Evolutionary conservation across 2,113 vertebrate genomes (phyloP).

Genomic region (Hystrix brachyura): DNA sequence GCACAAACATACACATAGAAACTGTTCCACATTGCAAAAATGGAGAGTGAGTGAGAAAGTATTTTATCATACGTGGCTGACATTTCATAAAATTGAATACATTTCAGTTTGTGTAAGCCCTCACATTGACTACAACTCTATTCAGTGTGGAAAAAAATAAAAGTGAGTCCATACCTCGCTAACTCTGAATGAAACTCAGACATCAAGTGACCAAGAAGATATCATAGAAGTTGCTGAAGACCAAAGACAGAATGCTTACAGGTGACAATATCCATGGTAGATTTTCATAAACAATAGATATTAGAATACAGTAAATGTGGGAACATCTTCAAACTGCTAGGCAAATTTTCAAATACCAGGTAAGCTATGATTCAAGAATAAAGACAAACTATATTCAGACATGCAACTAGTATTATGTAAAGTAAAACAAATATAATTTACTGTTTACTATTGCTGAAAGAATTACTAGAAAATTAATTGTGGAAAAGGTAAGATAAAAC

Average conservation of each 20-base stretch:
- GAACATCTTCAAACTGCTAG: background rate
- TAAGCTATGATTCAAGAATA: background rate
- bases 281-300: background rate
- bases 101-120: background rate
- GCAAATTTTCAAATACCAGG: background rate
- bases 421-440: background rate
- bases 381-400: background rate
- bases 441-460: background rate
- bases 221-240: background rate
- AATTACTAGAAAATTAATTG: background rate
- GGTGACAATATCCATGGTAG: background rate
- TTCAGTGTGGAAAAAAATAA: background rate
- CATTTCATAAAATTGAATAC: background rate
- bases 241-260: background rate
- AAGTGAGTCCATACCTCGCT: background rate
- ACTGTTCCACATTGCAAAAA: background rate
- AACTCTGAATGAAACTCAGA: background rate
- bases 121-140: background rate
- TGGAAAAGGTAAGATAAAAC: background rate
- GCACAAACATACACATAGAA: background rate
- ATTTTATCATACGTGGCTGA: constrained; percentile 34
- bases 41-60: background rate
- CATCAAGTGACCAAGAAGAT: background rate
- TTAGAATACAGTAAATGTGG: background rate
- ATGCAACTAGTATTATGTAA: background rate